phyloP scores from a whole-genome alignment of 2,888 invertebrate genomes.

The Anagyrus pseudococci region DNA sequence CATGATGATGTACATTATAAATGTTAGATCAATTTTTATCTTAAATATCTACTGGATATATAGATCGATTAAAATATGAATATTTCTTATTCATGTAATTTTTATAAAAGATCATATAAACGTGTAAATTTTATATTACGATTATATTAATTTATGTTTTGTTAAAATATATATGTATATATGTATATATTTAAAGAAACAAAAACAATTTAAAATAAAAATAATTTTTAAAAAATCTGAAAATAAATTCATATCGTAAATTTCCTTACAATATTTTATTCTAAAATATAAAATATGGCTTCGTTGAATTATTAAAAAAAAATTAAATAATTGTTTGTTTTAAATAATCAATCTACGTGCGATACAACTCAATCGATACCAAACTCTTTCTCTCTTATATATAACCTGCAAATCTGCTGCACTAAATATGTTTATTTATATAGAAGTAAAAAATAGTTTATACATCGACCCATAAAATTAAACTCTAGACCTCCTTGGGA shows the following conservation, averaged over 20 bases:
- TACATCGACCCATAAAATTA: too few species aligned
- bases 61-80: background rate
- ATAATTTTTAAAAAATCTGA: too few species aligned
- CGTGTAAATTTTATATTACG: slow-evolving; percentile 20
- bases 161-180: background rate
- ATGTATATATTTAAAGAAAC: background rate
- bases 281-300: too few species aligned
- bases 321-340: too few species aligned
- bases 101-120: slow-evolving; percentile 29
- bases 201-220: background rate
- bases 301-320: too few species aligned
- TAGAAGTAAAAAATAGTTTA: background rate
- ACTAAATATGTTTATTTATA: background rate
- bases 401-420: background rate
- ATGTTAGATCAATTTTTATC: background rate
- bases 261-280: too few species aligned
- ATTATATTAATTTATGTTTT: slow-evolving; percentile 1
- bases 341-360: too few species aligned
- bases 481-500: too few species aligned
- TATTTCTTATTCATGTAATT: slow-evolving; percentile 8
- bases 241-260: too few species aligned
- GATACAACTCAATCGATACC: slow-evolving; percentile 18
- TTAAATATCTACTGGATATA: background rate
- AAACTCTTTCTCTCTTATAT: background rate
- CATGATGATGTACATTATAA: slow-evolving; percentile 2